These are phyloP conservation scores for Gerris buenoi DNA, from an alignment of 1,140 invertebrate genomes.

Conservation along the genomic window DNA sequence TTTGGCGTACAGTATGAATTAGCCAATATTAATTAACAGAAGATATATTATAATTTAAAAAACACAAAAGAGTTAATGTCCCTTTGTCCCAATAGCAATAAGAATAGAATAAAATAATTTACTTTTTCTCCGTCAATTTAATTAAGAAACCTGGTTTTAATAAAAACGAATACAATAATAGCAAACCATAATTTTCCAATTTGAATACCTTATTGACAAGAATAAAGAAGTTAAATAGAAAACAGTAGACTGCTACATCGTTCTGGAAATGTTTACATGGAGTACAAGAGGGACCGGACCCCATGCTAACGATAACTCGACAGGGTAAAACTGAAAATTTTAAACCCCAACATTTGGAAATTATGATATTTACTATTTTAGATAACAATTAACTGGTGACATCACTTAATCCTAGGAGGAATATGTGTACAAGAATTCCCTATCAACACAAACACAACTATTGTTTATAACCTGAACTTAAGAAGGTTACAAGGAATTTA, in stretches of 20 bases:
- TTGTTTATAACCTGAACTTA: not conserved
- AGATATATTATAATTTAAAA: not conserved
- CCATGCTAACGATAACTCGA: no score
- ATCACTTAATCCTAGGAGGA: not conserved
- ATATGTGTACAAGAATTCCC: not conserved
- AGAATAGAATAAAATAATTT: not conserved
- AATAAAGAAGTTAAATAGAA: not conserved
- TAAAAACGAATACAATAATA: not conserved
- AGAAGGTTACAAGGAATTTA: not conserved
- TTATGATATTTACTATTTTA: not conserved
- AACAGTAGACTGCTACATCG: not conserved
- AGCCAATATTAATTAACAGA: not conserved
- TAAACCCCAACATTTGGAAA: not conserved
- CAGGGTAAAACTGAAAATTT: not conserved
- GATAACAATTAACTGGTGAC: not conserved
- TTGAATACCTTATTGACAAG: not conserved
- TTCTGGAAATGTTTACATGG: not conserved
- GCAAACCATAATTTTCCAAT: not conserved
- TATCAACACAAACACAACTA: not conserved
- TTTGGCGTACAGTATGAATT: no score
- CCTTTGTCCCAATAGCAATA: no score
- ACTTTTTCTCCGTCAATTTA: not conserved
- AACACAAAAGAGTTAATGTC: no score
- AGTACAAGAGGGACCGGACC: not conserved
- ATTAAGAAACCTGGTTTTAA: not conserved